A percentile compares a stretch with the other conserved stretches of the same genome.
These are phyloP conservation scores for Gopherus flavomarginatus DNA, from an alignment of 2,113 vertebrate species.

Conservation along the genomic window DNA sequence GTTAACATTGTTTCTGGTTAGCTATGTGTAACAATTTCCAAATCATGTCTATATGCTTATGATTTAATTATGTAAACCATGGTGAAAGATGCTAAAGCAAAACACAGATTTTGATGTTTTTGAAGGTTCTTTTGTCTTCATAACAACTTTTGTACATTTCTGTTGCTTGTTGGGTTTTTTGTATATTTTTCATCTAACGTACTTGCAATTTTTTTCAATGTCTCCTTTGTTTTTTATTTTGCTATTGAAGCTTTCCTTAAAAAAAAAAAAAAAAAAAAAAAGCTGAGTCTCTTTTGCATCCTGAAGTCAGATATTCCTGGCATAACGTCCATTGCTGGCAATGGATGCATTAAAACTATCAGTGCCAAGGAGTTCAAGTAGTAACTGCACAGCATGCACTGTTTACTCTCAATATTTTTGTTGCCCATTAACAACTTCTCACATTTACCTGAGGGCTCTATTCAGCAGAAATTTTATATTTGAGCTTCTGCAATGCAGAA, in stretches of 20 bases:
- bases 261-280: neutral
- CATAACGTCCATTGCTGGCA: constrained; percentile 65
- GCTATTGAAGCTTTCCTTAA: constrained; percentile 54
- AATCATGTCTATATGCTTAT: neutral
- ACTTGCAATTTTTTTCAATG: constrained; percentile 73
- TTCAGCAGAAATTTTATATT: constrained; percentile 80
- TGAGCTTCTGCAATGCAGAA: constrained; percentile 37
- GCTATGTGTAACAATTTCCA: neutral
- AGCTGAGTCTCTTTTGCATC: constrained; percentile 36
- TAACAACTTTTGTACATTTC: constrained; percentile 69
- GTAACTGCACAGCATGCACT: constrained; percentile 77
- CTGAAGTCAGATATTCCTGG: constrained; percentile 67
- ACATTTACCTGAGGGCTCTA: constrained; percentile 80
- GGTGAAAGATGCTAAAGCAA: neutral
- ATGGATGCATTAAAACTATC: constrained; percentile 60
- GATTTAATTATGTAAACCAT: neutral
- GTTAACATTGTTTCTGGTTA: constrained; percentile 12
- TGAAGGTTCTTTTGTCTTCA: constrained; percentile 64
- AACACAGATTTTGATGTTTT: constrained; percentile 43
- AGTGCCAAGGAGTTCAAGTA: constrained; percentile 68
- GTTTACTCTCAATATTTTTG: constrained; percentile 76
- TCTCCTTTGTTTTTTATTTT: constrained; percentile 69
- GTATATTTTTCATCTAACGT: constrained; percentile 77
- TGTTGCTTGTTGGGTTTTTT: constrained; percentile 78
- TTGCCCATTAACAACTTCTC: constrained; percentile 83